Percentiles rank a stretch among this genome's conserved stretches.
Evolutionary conservation across 2,797 vertebrate genomes (phyloP).

Genomic region (Sebastiscus albofasciatus): DNA sequence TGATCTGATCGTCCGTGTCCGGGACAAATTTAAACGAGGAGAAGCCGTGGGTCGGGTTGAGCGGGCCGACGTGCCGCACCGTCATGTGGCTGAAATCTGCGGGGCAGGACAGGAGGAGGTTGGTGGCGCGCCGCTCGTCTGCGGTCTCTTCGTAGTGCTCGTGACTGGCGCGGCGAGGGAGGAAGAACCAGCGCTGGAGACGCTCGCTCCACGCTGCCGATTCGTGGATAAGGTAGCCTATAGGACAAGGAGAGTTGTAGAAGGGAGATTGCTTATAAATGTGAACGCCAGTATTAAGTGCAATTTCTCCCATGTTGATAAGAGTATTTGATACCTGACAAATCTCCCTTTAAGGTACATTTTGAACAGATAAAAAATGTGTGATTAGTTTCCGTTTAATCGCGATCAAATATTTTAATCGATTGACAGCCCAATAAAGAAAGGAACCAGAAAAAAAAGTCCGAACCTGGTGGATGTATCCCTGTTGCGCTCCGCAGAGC

Average conservation of each 20-base stretch:
- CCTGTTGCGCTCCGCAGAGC: conserved; percentile 85
- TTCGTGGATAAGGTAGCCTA: conserved; percentile 96
- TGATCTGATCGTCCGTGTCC: conserved; percentile 90
- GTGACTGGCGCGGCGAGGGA: conserved; percentile 92
- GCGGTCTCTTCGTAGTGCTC: conserved; percentile 89
- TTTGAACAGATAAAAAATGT: too few relatives aligned
- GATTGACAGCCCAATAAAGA: too few relatives aligned
- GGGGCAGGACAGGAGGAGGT: conserved; percentile 89
- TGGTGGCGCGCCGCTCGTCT: conserved; percentile 89
- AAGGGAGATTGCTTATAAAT: too few relatives aligned
- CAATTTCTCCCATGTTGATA: too few relatives aligned
- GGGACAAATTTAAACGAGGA: conserved; percentile 96
- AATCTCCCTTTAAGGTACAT: too few relatives aligned
- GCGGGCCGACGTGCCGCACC: conserved; percentile 76
- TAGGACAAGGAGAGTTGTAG: not conserved
- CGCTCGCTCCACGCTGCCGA: conserved; percentile 92
- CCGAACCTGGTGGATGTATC: conserved; percentile 89
- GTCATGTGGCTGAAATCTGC: conserved; percentile 84
- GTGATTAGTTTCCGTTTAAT: not conserved
- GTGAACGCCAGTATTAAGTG: too few relatives aligned
- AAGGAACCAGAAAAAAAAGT: not conserved
- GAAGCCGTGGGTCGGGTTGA: conserved; percentile 91
- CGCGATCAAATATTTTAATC: too few relatives aligned
- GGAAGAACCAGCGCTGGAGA: conserved; percentile 93
- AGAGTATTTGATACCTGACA: too few relatives aligned